phyloP scores from a whole-genome alignment of 2,888 invertebrate species.

The Acrobasis suavella region DNA sequence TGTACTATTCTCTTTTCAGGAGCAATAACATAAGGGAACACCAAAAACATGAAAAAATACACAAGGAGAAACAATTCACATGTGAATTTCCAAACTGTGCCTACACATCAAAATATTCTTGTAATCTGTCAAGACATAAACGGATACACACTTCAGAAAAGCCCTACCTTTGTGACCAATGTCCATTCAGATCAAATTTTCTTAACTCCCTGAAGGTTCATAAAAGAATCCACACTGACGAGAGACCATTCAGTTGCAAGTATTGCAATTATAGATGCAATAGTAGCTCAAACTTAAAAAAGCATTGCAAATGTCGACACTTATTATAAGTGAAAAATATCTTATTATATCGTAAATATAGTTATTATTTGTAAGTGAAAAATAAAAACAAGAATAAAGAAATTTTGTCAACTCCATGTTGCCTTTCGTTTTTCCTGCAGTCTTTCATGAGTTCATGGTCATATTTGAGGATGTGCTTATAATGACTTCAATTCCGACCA shows the following conservation, averaged over 20 bases:
- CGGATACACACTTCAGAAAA: constrained; percentile 70
- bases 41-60: constrained; percentile 63
- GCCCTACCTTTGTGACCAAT: constrained; percentile 73
- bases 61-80: constrained; percentile 66
- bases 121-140: constrained; percentile 73
- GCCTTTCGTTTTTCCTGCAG: too few relatives aligned
- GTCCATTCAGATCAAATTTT: constrained; percentile 73
- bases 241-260: constrained; percentile 66
- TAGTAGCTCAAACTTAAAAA: constrained; percentile 76
- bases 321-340: too few relatives aligned
- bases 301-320: constrained; percentile 64
- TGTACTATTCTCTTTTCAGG: constrained; percentile 43
- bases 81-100: constrained; percentile 79
- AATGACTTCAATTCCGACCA: too few relatives aligned
- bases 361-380: too few relatives aligned
- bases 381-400: too few relatives aligned
- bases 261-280: constrained; percentile 71
- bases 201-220: constrained; percentile 73
- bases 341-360: too few relatives aligned
- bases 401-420: too few relatives aligned
- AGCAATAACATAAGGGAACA: constrained; percentile 65
- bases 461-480: too few relatives aligned
- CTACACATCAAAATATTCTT: constrained; percentile 77
- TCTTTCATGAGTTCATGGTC: too few relatives aligned
- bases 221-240: constrained; percentile 66